phyloP scores from a whole-genome alignment of 2,797 vertebrate species.

The Gymnocypris eckloni region DNA sequence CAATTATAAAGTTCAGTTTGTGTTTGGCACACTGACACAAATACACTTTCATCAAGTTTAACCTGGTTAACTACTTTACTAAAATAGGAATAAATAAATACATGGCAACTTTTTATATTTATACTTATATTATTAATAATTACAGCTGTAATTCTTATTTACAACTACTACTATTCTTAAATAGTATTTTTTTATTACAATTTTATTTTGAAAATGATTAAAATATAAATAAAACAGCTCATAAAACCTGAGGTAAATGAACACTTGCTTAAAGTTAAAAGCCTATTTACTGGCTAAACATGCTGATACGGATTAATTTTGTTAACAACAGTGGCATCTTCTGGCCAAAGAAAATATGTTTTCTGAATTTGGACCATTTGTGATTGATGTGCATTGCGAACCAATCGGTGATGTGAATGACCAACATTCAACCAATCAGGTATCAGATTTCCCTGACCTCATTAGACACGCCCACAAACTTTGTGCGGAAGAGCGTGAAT shows the following conservation, averaged over 20 bases:
- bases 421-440: constrained; percentile 53
- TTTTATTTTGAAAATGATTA: neutral
- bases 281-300: neutral
- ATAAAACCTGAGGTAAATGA: neutral
- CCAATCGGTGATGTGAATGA: constrained; percentile 46
- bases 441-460: neutral
- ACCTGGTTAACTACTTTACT: too few relatives aligned
- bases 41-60: neutral
- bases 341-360: constrained; percentile 63
- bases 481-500: constrained; percentile 7
- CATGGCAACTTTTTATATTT: neutral
- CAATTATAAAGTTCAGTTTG: neutral
- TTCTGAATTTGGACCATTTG: neutral
- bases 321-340: constrained; percentile 80
- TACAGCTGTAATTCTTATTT: neutral
- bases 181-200: neutral
- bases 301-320: constrained; percentile 60
- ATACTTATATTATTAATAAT: neutral
- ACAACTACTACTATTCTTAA: neutral
- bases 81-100: neutral
- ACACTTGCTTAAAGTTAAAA: neutral
- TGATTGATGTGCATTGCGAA: neutral
- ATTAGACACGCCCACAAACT: constrained; percentile 23
- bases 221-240: neutral
- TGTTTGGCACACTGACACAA: neutral